Conservation (phyloP, 2,113 vertebrate species). For the Calypte anna region DNA sequence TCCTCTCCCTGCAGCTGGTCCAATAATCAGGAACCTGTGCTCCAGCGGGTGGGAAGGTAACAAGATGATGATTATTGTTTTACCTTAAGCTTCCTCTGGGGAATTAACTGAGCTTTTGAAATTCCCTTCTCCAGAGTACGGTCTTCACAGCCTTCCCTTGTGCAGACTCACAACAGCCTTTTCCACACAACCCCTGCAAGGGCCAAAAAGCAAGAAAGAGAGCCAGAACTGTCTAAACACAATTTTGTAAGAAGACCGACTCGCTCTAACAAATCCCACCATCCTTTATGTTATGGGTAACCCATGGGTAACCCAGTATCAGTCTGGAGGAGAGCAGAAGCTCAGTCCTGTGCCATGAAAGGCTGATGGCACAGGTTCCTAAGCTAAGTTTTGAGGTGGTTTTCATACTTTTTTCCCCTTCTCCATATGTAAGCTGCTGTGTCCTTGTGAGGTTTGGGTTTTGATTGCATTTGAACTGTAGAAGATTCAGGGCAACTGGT, state of each 20-base stretch:
- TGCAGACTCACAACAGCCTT: background rate
- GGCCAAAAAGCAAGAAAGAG: background rate
- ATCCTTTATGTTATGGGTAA: background rate
- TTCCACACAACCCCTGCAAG: background rate
- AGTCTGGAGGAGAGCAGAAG: background rate
- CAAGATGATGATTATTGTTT: slow-evolving; percentile 59
- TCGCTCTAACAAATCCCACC: background rate
- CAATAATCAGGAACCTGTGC: slow-evolving; percentile 10
- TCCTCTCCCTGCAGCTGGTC: background rate
- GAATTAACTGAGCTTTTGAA: slow-evolving; percentile 27
- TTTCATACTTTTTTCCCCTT: background rate
- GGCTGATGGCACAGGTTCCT: background rate
- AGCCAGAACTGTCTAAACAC: background rate
- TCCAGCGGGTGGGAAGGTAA: background rate
- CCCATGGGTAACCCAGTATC: background rate
- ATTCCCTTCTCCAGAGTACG: background rate
- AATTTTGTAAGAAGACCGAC: background rate
- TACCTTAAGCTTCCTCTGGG: background rate
- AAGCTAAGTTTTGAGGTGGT: background rate
- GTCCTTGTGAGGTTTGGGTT: background rate
- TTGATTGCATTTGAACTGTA: background rate
- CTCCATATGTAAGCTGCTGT: background rate
- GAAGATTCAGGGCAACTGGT: background rate
- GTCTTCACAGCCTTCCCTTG: background rate
- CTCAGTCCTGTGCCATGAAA: background rate